These are phyloP conservation scores for Phaenicophaeus curvirostris DNA, from an alignment of 2,797 vertebrate species.

Conservation along the genomic window DNA sequence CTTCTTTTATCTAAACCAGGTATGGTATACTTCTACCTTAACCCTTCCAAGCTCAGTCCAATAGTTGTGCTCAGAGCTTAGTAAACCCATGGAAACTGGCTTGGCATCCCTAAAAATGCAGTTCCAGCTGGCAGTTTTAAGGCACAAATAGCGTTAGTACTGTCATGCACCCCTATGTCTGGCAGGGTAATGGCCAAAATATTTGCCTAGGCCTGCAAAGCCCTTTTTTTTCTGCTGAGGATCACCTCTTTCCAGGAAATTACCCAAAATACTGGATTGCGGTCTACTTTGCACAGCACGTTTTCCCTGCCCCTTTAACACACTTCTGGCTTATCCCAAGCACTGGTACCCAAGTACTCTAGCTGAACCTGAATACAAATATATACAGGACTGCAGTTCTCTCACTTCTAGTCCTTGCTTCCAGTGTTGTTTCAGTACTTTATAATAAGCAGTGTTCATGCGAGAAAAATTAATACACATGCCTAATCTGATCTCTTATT, in stretches of 20 bases:
- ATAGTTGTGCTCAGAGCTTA: background rate
- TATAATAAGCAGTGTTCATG: background rate
- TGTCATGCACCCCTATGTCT: rapidly evolving
- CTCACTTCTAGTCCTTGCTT: background rate
- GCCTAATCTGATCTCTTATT: background rate
- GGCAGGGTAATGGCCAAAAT: rapidly evolving
- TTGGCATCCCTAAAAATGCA: background rate
- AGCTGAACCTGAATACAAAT: background rate
- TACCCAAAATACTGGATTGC: background rate
- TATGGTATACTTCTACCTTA: background rate
- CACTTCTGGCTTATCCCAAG: background rate
- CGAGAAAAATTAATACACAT: background rate
- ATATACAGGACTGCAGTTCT: background rate
- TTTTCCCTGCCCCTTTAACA: background rate
- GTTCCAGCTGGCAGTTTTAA: background rate
- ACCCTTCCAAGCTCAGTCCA: background rate
- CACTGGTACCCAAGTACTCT: background rate
- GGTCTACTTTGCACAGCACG: background rate
- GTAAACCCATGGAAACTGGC: background rate
- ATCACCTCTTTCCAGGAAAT: background rate
- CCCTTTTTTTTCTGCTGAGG: background rate
- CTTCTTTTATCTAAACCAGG: background rate
- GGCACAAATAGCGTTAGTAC: background rate
- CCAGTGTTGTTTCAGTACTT: background rate
- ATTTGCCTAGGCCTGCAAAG: background rate